These are phyloP conservation scores for Anticlea derivata DNA, from an alignment of 2,888 invertebrate species.

Conservation along the genomic window DNA sequence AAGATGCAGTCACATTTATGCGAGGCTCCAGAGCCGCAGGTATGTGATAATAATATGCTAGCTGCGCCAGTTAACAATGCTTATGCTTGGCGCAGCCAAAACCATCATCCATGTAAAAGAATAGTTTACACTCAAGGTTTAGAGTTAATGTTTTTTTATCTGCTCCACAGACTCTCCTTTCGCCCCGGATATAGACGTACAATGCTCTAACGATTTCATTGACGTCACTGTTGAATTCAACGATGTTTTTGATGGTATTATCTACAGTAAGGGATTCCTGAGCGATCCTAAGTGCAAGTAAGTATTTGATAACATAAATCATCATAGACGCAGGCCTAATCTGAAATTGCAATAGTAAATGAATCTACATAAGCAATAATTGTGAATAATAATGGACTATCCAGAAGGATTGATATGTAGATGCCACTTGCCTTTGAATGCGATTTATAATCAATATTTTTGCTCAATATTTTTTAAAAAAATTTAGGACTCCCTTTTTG, in stretches of 20 bases:
- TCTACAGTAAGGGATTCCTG: constrained; percentile 88
- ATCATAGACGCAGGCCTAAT: background rate
- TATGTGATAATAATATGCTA: background rate
- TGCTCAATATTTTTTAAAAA: too few relatives aligned
- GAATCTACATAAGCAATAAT: too few relatives aligned
- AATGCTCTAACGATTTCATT: constrained; percentile 83
- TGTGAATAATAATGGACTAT: too few relatives aligned
- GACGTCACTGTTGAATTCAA: constrained; percentile 86
- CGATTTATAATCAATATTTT: too few relatives aligned
- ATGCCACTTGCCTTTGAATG: too few relatives aligned
- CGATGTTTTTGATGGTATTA: constrained; percentile 86
- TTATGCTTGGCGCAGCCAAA: background rate
- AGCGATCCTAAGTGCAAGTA: constrained; percentile 87
- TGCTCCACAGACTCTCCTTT: constrained; percentile 59
- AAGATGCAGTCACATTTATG: constrained; percentile 71
- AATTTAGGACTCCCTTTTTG: too few relatives aligned
- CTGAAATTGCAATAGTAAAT: background rate
- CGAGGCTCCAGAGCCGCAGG: constrained; percentile 76
- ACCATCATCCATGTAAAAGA: too few relatives aligned
- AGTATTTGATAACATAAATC: constrained; percentile 40
- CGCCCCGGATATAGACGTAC: constrained; percentile 84
- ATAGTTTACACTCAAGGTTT: too few relatives aligned
- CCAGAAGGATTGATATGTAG: too few relatives aligned
- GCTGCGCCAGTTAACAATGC: background rate
- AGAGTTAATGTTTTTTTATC: background rate